phyloP scores from a whole-genome alignment of 2,888 invertebrate species.

The Lepidocyrtoides sp. region DNA sequence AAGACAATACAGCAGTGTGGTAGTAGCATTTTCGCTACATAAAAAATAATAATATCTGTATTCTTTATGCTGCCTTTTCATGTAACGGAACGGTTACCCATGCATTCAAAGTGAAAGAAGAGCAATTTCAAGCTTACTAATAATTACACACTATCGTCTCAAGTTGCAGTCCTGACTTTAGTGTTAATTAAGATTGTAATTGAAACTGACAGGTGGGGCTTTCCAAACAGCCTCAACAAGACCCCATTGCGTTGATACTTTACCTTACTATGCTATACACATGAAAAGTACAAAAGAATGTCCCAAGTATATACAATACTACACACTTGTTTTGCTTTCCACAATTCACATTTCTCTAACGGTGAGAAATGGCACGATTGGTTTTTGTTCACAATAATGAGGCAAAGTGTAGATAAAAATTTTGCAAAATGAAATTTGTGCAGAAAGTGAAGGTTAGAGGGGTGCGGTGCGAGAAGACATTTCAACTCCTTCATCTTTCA shows the following conservation, averaged over 20 bases:
- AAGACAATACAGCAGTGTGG: conserved; percentile 27
- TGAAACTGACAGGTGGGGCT: conserved; percentile 69
- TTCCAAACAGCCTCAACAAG: neutral
- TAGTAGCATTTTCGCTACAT: neutral
- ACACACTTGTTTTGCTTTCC: neutral
- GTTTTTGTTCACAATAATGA: too few species aligned
- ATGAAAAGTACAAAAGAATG: too few species aligned
- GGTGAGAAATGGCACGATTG: neutral
- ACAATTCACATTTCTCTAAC: neutral
- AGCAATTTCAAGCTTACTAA: conserved; percentile 35
- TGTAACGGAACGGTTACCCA: neutral
- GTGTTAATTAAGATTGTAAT: conserved; percentile 71
- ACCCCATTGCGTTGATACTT: too few species aligned
- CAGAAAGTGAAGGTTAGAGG: neutral
- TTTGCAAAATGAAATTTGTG: neutral
- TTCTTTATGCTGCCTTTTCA: neutral
- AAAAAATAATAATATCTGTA: neutral
- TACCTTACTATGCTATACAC: neutral
- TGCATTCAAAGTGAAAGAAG: neutral
- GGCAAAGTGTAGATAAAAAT: neutral
- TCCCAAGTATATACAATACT: neutral
- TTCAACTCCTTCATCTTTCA: conserved; percentile 26
- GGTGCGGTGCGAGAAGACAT: neutral
- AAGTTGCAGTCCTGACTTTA: conserved; percentile 40
- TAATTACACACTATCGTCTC: conserved; percentile 50